Evolutionary conservation across 2,797 vertebrate species (phyloP).

Genomic region (Bufotes viridis): DNA sequence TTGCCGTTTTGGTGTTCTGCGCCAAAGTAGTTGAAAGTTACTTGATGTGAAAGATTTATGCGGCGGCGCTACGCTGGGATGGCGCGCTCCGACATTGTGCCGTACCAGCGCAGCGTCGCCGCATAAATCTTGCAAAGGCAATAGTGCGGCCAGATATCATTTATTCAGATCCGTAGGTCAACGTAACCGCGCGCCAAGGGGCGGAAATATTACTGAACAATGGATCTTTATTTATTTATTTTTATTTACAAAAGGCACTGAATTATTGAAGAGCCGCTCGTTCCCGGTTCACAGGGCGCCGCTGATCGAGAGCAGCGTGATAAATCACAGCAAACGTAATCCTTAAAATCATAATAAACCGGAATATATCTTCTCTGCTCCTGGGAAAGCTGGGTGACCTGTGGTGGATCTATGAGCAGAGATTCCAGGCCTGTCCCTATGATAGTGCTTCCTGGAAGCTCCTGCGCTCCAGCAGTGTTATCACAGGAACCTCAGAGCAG

Average conservation of each 20-base stretch:
- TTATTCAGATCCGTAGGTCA: neutral
- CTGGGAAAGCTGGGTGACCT: neutral
- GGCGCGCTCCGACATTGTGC: neutral
- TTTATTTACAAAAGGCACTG: neutral
- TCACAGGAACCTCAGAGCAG: too few relatives aligned
- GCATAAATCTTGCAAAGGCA: too few relatives aligned
- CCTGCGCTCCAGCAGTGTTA: too few relatives aligned
- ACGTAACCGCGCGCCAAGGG: too few relatives aligned
- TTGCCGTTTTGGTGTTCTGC: neutral
- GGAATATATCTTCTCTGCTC: neutral
- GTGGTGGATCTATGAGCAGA: too few relatives aligned
- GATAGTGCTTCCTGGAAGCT: too few relatives aligned
- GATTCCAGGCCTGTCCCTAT: too few relatives aligned
- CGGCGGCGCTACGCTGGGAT: neutral
- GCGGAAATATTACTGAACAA: neutral
- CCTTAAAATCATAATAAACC: too few relatives aligned
- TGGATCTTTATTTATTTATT: neutral
- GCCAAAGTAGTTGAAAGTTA: neutral
- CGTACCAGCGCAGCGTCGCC: too few relatives aligned
- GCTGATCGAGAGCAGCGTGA: neutral
- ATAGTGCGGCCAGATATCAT: neutral
- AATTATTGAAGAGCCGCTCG: neutral
- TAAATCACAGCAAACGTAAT: too few relatives aligned
- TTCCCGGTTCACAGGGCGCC: neutral
- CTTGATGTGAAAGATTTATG: slow-evolving; percentile 10